Base-by-base conservation (phyloP, 2,113 vertebrate species). In the Protomyctophum bolini region DNA sequence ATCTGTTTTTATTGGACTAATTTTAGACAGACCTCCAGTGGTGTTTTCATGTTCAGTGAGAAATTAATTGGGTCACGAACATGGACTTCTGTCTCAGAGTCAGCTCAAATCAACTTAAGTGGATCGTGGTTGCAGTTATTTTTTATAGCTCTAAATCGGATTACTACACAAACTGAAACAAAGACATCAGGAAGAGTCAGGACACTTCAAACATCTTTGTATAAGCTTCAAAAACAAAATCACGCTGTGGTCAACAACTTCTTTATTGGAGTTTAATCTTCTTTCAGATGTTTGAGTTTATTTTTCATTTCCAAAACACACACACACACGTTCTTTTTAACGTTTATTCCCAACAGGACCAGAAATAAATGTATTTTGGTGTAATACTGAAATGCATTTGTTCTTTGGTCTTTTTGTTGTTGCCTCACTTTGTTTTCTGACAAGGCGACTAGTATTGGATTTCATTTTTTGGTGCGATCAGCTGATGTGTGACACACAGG, bases 1-100 rank as follows among this genome's bases (percentile, higher is more conserved):
- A 9, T 79, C 62, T 69, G 12, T 70, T 86, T 71, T 69, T 71
- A 70, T 63, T 60, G n/a, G 58, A 45, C 15, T 57, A 15, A 77
- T 64, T 60, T 64, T 55, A 60, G 29, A 41, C 2, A 59, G 61
- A 14, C 9, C 3, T 50, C 59, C 1, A 9, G 6, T 51, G 15
- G 15, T 15, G 9, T 11, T 41, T n/a, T 47, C 33, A n/a, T 14
- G 6, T 62, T 62, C 58, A 14, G 12, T n/a, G 7, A 15, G 29
- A 6, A 28, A 21, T 41, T 41, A 7, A 58, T 28, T 9, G 50
- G 11, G 67, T 49, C 47, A 58, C 3, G 45, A 67, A 21, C 21
- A 28, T 33, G 33, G 33, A 58, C 68, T 72, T 76, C 8, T 47
- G 33, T 47, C 14, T 45, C 12, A 68, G 52, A 65, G 48, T 45